Conservation (phyloP, 2,113 vertebrate genomes). For the Elachura formosa region DNA sequence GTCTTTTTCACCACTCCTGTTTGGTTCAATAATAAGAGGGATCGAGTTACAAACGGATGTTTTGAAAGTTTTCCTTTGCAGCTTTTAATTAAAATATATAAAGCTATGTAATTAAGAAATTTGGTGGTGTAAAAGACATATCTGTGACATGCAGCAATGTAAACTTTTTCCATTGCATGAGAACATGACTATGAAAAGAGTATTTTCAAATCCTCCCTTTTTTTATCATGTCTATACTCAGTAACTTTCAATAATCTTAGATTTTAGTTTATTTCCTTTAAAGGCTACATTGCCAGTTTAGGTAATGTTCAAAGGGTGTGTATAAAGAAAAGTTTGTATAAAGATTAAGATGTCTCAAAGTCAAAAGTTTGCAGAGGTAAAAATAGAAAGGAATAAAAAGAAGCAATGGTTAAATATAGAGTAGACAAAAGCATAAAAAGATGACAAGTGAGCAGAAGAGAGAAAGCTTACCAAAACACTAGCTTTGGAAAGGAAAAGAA, state of each 20-base stretch:
- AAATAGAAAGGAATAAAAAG: background rate
- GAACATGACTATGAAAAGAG: background rate
- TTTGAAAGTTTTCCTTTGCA: background rate
- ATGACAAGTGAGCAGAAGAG: background rate
- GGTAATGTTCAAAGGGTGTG: slow-evolving; percentile 11
- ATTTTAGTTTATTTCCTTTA: background rate
- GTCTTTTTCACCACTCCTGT: background rate
- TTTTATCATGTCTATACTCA: background rate
- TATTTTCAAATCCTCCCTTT: background rate
- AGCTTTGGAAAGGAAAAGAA: background rate
- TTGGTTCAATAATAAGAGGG: background rate
- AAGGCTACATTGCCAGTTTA: slow-evolving; percentile 15
- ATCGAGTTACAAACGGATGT: background rate
- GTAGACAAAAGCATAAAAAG: background rate
- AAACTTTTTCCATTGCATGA: background rate
- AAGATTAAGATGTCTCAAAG: background rate
- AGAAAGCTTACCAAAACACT: background rate
- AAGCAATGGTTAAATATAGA: background rate
- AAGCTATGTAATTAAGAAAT: background rate
- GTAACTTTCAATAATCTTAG: background rate
- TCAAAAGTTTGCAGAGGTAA: slow-evolving; percentile 5
- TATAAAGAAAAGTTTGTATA: slow-evolving; percentile 15
- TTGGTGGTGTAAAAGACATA: background rate
- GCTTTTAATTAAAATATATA: background rate
- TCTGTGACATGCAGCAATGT: background rate